These are phyloP conservation scores for Marronus borbonicus DNA, from an alignment of 2,888 invertebrate genomes.

Conservation along the genomic window DNA sequence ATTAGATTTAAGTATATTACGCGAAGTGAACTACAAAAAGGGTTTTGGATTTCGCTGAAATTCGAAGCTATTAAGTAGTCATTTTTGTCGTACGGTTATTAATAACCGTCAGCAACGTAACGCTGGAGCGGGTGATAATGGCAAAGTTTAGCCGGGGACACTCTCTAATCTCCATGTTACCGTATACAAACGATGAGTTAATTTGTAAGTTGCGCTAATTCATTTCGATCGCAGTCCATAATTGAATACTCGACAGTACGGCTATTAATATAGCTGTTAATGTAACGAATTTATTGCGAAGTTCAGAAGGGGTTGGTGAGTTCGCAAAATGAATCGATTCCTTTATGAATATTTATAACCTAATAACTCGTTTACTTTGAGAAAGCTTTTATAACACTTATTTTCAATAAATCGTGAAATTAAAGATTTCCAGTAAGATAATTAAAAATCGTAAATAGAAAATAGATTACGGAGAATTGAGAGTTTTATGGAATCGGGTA, in stretches of 20 bases:
- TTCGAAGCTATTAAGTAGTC: neutral
- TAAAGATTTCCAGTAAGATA: too few relatives aligned
- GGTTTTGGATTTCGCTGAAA: neutral
- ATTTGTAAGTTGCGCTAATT: constrained; percentile 16
- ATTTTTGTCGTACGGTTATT: constrained; percentile 15
- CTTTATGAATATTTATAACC: neutral
- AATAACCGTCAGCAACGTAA: constrained; percentile 19
- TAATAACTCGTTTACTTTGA: neutral
- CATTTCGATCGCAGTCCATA: constrained; percentile 18
- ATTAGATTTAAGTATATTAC: too few relatives aligned
- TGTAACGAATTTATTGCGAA: neutral
- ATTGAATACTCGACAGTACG: constrained; percentile 4
- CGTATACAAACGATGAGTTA: constrained; percentile 16
- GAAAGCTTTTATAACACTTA: too few relatives aligned
- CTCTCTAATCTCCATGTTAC: neutral
- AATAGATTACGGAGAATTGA: too few relatives aligned
- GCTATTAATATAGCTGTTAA: neutral
- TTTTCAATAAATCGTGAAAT: too few relatives aligned
- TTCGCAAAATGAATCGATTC: neutral
- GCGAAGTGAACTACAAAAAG: too few relatives aligned
- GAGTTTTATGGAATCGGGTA: too few relatives aligned
- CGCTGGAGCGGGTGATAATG: constrained; percentile 1
- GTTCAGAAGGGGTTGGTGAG: neutral
- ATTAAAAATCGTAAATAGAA: too few relatives aligned
- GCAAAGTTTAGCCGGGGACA: constrained; percentile 12